Percentiles rank a stretch among this genome's conserved stretches.
phyloP scores from a whole-genome alignment of 1,140 invertebrate genomes.

The Zelostemma sp. region DNA sequence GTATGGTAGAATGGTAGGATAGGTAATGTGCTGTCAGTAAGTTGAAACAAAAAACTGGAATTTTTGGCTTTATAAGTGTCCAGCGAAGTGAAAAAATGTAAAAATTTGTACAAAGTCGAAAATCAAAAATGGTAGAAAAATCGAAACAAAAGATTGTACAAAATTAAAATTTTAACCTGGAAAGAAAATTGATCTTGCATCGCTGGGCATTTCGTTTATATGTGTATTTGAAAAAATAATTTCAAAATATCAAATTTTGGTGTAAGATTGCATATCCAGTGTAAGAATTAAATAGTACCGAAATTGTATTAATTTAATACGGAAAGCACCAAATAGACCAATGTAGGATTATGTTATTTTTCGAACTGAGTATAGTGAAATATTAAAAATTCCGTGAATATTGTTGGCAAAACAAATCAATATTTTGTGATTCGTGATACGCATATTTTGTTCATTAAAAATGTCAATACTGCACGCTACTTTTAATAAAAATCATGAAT shows the following conservation, averaged over 20 bases:
- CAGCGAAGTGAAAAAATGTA: too few relatives aligned
- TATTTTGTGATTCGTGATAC: conserved; percentile 34
- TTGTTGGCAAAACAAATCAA: conserved; percentile 23
- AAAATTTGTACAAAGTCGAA: too few relatives aligned
- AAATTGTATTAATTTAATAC: conserved; percentile 17
- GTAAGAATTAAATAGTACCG: conserved; percentile 1
- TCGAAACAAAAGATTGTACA: too few relatives aligned
- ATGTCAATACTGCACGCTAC: conserved; percentile 34
- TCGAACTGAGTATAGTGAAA: conserved; percentile 29
- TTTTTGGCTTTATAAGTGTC: too few relatives aligned
- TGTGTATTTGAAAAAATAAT: neutral
- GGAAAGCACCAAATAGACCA: conserved; percentile 17
- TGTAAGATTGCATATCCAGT: neutral
- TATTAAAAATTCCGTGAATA: conserved; percentile 22
- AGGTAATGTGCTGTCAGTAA: too few relatives aligned
- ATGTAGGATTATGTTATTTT: conserved; percentile 24
- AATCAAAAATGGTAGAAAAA: too few relatives aligned
- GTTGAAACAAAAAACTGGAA: too few relatives aligned
- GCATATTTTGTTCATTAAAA: conserved; percentile 24
- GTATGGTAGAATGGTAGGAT: too few relatives aligned
- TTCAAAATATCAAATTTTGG: neutral
- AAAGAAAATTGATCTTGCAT: too few relatives aligned
- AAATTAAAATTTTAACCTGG: too few relatives aligned
- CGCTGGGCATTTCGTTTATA: neutral
- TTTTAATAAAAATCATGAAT: conserved; percentile 42